Evolutionary conservation across 2,113 vertebrate species (phyloP).

Genomic region (Amphiprion ocellaris): DNA sequence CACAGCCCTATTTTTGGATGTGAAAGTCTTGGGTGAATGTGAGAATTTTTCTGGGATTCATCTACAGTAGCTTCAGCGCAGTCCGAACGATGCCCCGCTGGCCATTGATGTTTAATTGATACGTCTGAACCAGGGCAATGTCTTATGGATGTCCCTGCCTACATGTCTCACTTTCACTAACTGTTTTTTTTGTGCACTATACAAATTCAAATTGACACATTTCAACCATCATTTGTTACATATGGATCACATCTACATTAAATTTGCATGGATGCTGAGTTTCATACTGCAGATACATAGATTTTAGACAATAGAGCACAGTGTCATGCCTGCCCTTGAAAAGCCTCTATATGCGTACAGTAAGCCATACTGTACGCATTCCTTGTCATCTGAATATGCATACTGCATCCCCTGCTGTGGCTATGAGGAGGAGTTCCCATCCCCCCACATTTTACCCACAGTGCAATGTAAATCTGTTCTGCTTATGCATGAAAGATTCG

Average conservation of each 20-base stretch:
- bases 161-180: background rate
- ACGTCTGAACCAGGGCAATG: conserved; percentile 27
- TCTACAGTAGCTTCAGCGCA: conserved; percentile 2
- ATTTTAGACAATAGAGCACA: conserved; percentile 4
- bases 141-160: conserved; percentile 42
- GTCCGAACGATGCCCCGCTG: conserved; percentile 32
- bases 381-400: conserved; percentile 55
- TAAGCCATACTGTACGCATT: conserved; percentile 49
- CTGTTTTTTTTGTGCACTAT: conserved; percentile 14
- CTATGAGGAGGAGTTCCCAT: conserved; percentile 59
- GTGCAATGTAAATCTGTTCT: conserved; percentile 56
- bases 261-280: conserved; percentile 18
- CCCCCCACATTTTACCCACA: conserved; percentile 65
- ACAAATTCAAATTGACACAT: background rate
- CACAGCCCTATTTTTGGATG: conserved; percentile 53
- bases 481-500: conserved; percentile 54
- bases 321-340: conserved; percentile 55
- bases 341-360: conserved; percentile 37
- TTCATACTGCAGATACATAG: background rate
- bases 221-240: conserved; percentile 2
- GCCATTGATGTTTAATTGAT: conserved; percentile 72
- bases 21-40: conserved; percentile 27
- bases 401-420: conserved; percentile 58
- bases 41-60: conserved; percentile 8
- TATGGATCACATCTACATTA: conserved; percentile 17